Base-by-base conservation (phyloP, 2,888 invertebrate genomes). In the Ormia ochracea region DNA sequence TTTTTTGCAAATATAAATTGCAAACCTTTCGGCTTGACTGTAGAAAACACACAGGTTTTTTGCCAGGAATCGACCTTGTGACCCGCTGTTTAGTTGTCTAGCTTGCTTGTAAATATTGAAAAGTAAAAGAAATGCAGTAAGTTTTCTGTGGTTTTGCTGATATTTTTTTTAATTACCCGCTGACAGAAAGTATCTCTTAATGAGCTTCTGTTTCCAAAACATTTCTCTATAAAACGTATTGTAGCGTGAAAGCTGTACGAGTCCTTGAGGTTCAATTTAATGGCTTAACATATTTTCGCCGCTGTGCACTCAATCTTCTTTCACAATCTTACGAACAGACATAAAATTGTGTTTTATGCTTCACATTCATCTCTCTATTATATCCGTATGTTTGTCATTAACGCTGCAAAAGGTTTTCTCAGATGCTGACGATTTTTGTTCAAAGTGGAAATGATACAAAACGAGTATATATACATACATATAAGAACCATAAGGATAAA, bases 401-500 rank as follows among this genome's bases (percentile, higher is more conserved):
- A 41, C 50, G 50, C 58, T 17, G 48, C 12, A 10, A 36, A 63
- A 36, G 45, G 10, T 10, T 73, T 48, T 10, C 21, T 41, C 48
- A 38, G 31, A 56, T 56, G n/a, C 19, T 56, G 48, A 48, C 68
- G 52, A 31, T 68, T 48, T 72, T 61, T 75, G 12, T 38, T 48
- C 12, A 19, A 59, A 59, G 4, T 50, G 38, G 48, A 19, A 76
- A 41, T 50, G 12, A 50, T n/a, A 56, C 21, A 21, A 33, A 36
- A 36, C 4, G 28, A 21, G 9, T 33, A n/a, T n/a, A n/a, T n/a
- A n/a, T n/a, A 21, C 4, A 28, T 6, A n/a, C 4, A 23, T 48
- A 9, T 6, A 9, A 19, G 28, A 65, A 54, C n/a, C n/a, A 19
- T 21, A 72, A 61, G 5, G 43, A 69, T 41, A 72, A 72, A 43